Evolutionary conservation across 2,888 invertebrate species (phyloP), one percentile per base, ranked within the genome.

Genomic region (Tyria jacobaeae): DNA sequence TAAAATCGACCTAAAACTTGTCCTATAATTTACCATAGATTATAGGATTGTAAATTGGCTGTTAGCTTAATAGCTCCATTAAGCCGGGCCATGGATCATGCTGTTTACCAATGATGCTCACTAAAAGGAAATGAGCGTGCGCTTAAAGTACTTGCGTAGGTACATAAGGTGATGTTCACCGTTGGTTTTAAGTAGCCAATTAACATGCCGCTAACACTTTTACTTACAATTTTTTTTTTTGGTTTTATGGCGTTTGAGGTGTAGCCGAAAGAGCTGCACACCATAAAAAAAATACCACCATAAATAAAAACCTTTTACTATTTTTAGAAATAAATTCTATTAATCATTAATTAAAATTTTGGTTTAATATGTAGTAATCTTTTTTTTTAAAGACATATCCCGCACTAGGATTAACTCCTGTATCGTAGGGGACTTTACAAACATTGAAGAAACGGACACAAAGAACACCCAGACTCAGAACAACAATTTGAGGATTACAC

Each of bases 161-260:
- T 4, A 50, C 57, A 17, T 41, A 25, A 65, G 58, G 62, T 68
- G 59, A 71, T 64, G 65, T 37, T 54, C 56, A 73, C 68, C 73
- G 71, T 73, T 73, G 74, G 74, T 57, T 74, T 51, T 58, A 70
- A 74, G 62, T 71, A 44, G 21, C 21, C 44, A 61, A 66, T 71
- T 60, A 73, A 17, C 27, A 34, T 58, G 63, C 60, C 62, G 27
- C 61, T 66, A 60, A 73, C 58, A 51, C 57, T 64, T 64, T 59
- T 55, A 25, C 39, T 59, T 24, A 52, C 50, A 55, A 48, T 71
- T 66, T 60, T 57, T 41, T n/a, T 61, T 68, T 64, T 58, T 47
- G 41, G 14, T 54, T 64, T 64, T 60, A 49, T 60, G 3, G 37
- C 47, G 27, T 61, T 62, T 15, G 60, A 35, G 62, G 62, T 31